phyloP scores from a whole-genome alignment of 2,113 vertebrate species.

The Acanthochromis polyacanthus region DNA sequence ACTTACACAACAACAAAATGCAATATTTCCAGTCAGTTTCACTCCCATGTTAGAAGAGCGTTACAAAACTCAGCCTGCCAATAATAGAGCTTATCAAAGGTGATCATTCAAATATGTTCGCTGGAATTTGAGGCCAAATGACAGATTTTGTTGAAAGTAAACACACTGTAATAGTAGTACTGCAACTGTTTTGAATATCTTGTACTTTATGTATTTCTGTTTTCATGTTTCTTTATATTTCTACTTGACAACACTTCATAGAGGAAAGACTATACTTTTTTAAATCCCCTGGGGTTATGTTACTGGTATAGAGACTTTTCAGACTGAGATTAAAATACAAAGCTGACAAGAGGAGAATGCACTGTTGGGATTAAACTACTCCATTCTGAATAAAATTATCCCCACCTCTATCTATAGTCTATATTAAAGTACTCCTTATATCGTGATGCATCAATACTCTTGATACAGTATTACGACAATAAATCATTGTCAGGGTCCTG shows the following conservation, averaged over 20 bases:
- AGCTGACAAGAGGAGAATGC: too few relatives aligned
- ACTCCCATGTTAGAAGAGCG: not conserved
- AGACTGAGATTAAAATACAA: too few relatives aligned
- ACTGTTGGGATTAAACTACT: too few relatives aligned
- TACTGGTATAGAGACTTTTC: too few relatives aligned
- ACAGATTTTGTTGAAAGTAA: not conserved
- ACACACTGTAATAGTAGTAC: not conserved
- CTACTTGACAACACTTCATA: not conserved
- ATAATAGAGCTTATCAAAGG: not conserved
- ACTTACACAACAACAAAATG: slow-evolving; percentile 30
- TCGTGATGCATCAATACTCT: not conserved
- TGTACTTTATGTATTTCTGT: too few relatives aligned
- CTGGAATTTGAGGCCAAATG: not conserved
- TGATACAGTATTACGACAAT: not conserved
- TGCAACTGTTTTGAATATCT: too few relatives aligned
- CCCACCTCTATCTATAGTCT: too few relatives aligned
- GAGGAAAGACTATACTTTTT: too few relatives aligned
- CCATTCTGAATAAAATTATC: too few relatives aligned
- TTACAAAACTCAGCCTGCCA: not conserved
- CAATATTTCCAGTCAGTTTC: not conserved
- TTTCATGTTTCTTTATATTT: not conserved
- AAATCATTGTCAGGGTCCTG: not conserved
- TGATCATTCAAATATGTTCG: too few relatives aligned
- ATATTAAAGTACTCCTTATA: not conserved
- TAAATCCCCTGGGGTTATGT: too few relatives aligned